Evolutionary conservation across 2,113 vertebrate genomes (phyloP).

Genomic region (Psilopsiagon aymara): DNA sequence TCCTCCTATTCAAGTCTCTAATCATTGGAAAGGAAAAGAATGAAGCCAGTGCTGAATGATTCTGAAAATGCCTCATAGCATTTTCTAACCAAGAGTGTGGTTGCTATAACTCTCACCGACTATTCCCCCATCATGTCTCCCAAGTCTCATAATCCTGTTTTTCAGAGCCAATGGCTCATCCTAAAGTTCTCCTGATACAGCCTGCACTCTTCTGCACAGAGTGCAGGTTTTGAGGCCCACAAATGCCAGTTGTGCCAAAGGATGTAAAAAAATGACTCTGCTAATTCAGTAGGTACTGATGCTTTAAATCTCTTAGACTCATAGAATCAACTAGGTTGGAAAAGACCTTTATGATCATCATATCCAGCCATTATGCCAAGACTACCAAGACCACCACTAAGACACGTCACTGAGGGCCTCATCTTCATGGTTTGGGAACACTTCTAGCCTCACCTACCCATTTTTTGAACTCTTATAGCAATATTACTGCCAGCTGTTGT

Average conservation of each 20-base stretch:
- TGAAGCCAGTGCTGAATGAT: background rate
- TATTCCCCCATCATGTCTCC: background rate
- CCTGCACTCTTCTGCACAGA: background rate
- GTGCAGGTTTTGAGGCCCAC: background rate
- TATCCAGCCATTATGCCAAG: background rate
- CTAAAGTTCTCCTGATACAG: background rate
- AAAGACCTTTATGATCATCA: background rate
- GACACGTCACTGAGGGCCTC: background rate
- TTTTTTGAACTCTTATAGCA: background rate
- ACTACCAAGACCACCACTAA: background rate
- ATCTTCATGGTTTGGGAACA: background rate
- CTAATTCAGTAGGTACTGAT: background rate
- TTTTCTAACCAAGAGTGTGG: background rate
- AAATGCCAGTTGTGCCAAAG: background rate
- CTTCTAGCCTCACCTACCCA: background rate
- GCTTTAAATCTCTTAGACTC: constrained; percentile 15
- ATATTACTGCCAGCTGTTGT: background rate
- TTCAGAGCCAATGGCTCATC: background rate
- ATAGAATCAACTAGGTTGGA: background rate
- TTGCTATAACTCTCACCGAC: background rate
- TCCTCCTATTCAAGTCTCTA: background rate
- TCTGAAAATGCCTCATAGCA: background rate
- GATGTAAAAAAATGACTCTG: background rate
- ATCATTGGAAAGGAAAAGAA: background rate
- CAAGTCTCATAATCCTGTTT: background rate